These are phyloP conservation scores for Notothenia rossii DNA, from an alignment of 2,113 vertebrate species.

Conservation along the genomic window DNA sequence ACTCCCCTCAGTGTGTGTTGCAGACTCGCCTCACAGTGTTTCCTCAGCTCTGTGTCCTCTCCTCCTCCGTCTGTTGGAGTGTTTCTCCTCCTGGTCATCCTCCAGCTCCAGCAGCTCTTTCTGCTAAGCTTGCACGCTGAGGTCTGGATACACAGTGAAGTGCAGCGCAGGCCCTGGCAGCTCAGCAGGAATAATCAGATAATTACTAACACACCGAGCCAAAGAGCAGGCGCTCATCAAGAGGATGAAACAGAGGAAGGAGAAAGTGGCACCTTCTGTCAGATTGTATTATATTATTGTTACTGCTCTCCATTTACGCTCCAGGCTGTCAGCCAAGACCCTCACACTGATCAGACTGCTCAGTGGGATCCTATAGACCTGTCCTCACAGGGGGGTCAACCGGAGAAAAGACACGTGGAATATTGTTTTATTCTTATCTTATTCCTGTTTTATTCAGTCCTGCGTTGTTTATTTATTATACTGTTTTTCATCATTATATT, in stretches of 20 bases:
- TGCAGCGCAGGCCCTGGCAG: conserved; percentile 66
- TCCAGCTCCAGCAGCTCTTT: conserved; percentile 47
- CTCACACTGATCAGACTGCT: not conserved
- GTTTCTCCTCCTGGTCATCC: conserved; percentile 28
- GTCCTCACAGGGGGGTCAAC: not conserved
- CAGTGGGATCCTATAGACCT: not conserved
- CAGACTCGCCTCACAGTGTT: conserved; percentile 33
- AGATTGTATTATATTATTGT: conserved; percentile 15
- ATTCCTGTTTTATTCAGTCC: no score
- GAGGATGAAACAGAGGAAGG: not conserved
- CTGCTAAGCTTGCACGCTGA: conserved; percentile 68
- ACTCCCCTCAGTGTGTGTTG: no score
- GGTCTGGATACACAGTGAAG: conserved; percentile 54
- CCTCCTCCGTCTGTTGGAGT: not conserved
- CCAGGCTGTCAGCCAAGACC: conserved; percentile 2
- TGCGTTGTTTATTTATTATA: no score
- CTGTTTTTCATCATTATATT: no score
- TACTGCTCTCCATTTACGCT: conserved; percentile 4
- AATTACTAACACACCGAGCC: conserved; percentile 60
- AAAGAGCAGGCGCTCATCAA: conserved; percentile 40
- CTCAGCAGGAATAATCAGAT: conserved; percentile 61
- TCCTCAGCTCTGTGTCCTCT: not conserved
- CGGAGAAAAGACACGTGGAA: no score
- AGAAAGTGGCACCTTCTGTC: conserved; percentile 16
- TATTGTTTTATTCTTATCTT: no score